phyloP scores from a whole-genome alignment of 2,888 invertebrate species.

The Troilus luridus region DNA sequence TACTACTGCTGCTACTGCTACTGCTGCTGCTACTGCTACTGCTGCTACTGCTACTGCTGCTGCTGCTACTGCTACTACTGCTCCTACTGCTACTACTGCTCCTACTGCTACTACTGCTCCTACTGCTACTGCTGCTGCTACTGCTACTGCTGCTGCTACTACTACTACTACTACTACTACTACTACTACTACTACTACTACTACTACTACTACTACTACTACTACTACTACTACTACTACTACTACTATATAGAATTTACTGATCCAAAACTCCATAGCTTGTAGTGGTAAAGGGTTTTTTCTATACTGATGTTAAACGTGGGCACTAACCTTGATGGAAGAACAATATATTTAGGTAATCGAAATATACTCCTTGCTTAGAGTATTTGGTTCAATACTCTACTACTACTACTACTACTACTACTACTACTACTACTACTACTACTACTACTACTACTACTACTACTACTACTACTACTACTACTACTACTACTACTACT shows the following conservation, averaged over 20 bases:
- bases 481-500: constrained; percentile 55
- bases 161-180: constrained; percentile 55
- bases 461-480: constrained; percentile 53
- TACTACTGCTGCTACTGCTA: no score
- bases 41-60: constrained; percentile 50
- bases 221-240: constrained; percentile 55
- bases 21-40: constrained; percentile 51
- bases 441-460: constrained; percentile 55
- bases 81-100: constrained; percentile 52
- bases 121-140: constrained; percentile 51
- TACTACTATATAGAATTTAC: no score
- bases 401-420: constrained; percentile 55
- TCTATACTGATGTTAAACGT: no score
- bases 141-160: constrained; percentile 51
- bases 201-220: constrained; percentile 55
- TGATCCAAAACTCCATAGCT: no score
- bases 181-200: constrained; percentile 55
- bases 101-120: constrained; percentile 51
- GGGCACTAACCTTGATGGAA: no score
- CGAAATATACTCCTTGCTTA: no score
- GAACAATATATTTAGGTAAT: no score
- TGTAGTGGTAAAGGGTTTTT: no score
- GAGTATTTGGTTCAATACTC: no score
- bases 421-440: constrained; percentile 55
- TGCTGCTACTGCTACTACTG: constrained; percentile 51